Conservation (phyloP, 2,888 invertebrate genomes). For the Horisme vitalbata region DNA sequence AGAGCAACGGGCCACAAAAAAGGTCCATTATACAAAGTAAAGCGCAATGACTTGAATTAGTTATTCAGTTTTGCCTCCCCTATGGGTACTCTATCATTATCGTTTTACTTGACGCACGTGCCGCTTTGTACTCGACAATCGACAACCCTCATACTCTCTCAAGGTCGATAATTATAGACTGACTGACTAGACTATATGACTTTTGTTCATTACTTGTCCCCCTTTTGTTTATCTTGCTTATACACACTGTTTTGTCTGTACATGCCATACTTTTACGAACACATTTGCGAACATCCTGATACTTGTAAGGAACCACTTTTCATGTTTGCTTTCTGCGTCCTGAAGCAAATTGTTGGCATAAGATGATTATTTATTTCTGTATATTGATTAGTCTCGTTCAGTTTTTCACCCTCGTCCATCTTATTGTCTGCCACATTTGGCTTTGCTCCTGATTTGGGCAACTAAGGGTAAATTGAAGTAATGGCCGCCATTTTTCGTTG, state of each 20-base stretch:
- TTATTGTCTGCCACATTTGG: constrained; percentile 26
- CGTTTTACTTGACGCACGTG: constrained; percentile 76
- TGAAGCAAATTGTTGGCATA: constrained; percentile 26
- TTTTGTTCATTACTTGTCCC: constrained; percentile 53
- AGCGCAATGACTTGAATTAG: constrained; percentile 79
- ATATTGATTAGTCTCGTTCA: constrained; percentile 28
- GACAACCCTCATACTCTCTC: constrained; percentile 63
- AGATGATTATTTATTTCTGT: constrained; percentile 28
- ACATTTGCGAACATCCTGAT: constrained; percentile 27
- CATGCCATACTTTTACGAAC: constrained; percentile 21
- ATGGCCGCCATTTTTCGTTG: constrained; percentile 4
- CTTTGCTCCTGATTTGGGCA: constrained; percentile 21
- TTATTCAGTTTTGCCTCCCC: constrained; percentile 79
- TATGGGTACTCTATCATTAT: constrained; percentile 79
- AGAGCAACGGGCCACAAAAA: constrained; percentile 67
- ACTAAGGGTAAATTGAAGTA: constrained; percentile 14
- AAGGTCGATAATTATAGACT: constrained; percentile 74
- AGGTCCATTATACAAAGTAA: constrained; percentile 61
- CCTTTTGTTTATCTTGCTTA: constrained; percentile 43
- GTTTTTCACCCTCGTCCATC: constrained; percentile 17
- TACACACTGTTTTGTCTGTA: constrained; percentile 40
- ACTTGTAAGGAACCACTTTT: constrained; percentile 25
- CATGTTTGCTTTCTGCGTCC: constrained; percentile 27
- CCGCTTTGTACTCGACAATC: constrained; percentile 57
- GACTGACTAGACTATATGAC: constrained; percentile 41